Conservation (phyloP, 2,113 vertebrate species). For the Struthidea cinerea region DNA sequence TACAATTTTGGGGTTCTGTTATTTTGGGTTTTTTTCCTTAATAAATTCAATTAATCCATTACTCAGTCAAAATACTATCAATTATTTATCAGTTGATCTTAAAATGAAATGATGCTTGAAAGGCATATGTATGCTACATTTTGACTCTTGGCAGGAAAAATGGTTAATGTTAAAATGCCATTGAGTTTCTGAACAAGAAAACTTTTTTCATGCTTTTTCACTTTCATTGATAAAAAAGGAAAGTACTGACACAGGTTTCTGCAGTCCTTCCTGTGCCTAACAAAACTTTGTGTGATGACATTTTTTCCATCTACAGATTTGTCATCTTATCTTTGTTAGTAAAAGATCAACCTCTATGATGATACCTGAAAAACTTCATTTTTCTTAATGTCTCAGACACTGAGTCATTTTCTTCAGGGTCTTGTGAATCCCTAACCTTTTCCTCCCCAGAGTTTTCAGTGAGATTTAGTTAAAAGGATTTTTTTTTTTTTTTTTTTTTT, state of each 20-base stretch:
- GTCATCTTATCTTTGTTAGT: neutral
- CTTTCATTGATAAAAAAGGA: neutral
- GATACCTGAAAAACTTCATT: neutral
- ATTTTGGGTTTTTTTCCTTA: accelerated
- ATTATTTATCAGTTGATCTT: neutral
- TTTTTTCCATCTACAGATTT: neutral
- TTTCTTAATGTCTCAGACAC: neutral
- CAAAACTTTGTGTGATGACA: neutral
- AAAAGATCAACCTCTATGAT: neutral
- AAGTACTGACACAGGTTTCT: neutral
- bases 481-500: neutral
- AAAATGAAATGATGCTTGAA: neutral
- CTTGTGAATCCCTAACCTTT: neutral
- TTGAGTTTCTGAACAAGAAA: neutral
- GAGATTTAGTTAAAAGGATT: neutral
- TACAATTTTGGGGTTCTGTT: neutral
- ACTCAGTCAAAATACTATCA: neutral
- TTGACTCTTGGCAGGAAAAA: neutral
- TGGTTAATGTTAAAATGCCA: neutral
- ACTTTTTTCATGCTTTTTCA: neutral
- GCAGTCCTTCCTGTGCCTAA: neutral
- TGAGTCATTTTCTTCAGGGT: neutral
- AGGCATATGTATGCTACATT: neutral
- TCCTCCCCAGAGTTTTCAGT: neutral
- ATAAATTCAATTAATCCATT: neutral